Evolutionary conservation across 2,797 vertebrate genomes (phyloP).

Genomic region (Paedocypris micromegethes): DNA sequence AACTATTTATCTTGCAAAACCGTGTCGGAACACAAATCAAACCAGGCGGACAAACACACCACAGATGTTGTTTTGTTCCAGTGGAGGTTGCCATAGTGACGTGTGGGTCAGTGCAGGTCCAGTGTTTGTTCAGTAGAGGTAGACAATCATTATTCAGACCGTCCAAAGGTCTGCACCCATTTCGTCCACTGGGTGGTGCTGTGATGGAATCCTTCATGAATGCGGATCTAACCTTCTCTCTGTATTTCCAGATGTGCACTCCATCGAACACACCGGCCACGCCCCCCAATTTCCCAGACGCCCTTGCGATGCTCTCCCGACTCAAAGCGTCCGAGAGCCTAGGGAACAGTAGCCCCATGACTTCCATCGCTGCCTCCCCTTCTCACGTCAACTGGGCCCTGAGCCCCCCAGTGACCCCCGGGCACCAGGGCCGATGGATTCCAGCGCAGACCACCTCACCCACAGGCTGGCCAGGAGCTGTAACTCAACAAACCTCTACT

Average conservation of each 20-base stretch:
- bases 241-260: constrained; percentile 74
- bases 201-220: background rate
- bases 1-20: too few species aligned
- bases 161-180: constrained; percentile 19
- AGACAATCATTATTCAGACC: constrained; percentile 3
- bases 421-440: constrained; percentile 67
- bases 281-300: constrained; percentile 79
- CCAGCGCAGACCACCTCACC: constrained; percentile 48
- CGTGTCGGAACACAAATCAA: too few species aligned
- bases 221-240: background rate
- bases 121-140: constrained; percentile 8
- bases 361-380: constrained; percentile 67
- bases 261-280: constrained; percentile 82
- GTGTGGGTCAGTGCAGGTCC: background rate
- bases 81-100: background rate
- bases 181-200: background rate
- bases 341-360: constrained; percentile 63
- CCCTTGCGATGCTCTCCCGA: constrained; percentile 80
- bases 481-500: constrained; percentile 64
- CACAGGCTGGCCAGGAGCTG: constrained; percentile 64
- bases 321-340: constrained; percentile 80
- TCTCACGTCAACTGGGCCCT: constrained; percentile 56
- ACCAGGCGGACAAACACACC: background rate
- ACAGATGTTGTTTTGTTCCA: constrained; percentile 6
- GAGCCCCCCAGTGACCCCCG: constrained; percentile 55